Percentiles rank a stretch among this genome's conserved stretches.
phyloP scores from a whole-genome alignment of 2,113 vertebrate species.

The human region DNA sequence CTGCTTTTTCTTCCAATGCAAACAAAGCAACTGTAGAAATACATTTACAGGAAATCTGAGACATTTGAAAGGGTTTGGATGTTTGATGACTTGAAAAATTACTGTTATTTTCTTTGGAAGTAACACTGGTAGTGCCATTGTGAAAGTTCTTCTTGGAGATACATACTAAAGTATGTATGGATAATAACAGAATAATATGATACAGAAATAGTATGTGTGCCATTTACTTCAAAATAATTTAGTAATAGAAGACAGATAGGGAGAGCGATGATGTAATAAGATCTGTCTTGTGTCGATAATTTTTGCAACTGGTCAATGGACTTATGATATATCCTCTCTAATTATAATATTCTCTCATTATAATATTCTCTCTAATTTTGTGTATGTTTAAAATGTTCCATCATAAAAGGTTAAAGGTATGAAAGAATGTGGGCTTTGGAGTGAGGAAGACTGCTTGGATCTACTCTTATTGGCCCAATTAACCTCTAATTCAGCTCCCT shows the following conservation, averaged over 20 bases:
- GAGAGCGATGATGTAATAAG: background rate
- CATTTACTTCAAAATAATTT: background rate
- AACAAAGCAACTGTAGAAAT: constrained; percentile 7
- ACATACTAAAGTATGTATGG: background rate
- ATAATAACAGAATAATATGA: background rate
- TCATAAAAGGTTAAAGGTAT: background rate
- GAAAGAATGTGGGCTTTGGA: background rate
- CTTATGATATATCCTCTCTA: background rate
- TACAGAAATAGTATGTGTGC: background rate
- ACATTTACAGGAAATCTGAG: background rate
- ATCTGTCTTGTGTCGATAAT: background rate
- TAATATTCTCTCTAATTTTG: background rate
- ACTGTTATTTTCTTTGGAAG: background rate
- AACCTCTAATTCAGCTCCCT: background rate
- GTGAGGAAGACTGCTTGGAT: background rate
- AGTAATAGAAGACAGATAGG: background rate
- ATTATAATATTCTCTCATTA: background rate
- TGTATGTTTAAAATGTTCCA: background rate
- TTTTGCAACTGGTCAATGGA: background rate
- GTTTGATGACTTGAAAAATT: constrained; percentile 11
- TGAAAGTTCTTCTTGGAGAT: background rate
- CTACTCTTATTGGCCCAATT: background rate
- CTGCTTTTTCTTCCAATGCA: background rate
- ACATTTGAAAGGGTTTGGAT: background rate
- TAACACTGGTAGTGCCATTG: background rate